Evolutionary conservation across 2,113 vertebrate genomes (phyloP), one percentile per base, ranked within the genome.

Genomic region (Dicerorhinus sumatrensis): DNA sequence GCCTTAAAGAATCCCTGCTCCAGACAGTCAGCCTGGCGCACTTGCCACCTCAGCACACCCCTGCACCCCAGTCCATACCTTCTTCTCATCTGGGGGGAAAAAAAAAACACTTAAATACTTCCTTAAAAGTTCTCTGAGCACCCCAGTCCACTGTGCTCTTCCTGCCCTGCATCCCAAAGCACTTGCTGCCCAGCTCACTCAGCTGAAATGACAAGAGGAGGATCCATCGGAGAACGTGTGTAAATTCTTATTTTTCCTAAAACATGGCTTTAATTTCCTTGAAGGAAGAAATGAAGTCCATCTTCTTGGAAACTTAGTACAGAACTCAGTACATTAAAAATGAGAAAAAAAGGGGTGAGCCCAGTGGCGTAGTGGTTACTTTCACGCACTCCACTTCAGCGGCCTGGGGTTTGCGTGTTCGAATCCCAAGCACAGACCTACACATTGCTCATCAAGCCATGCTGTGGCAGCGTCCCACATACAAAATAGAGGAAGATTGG

Each of bases 211-310:
- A 42, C 67, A 27, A 6, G 23, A 13, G 58, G 17, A 23, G 31
- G 2, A 54, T 18, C 42, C 4, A 54, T 29, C 83, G 81, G 31
- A 93, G 51, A 82, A 65, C 18, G 18, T 20, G 62, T 13, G 2
- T 17, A 82, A 76, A 58, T 77, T 36, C 21, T 67, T 27, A 29
- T n/a, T 62, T 86, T 90, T 42, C 60, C 58, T 94, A 17, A 90
- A 89, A 62, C 23, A 16, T 89, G 16, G 39, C 58, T 80, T 79
- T 84, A 51, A 54, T 58, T 92, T 92, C 75, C 70, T 86, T 23
- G 6, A 96, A 86, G 51, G 18, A 67, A 93, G 25, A 48, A 95
- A 81, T 67, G 10, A 94, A 95, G 69, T 39, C n/a, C n/a, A 48
- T 76, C 25, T 51, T 80, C 96, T 94, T 73, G 46, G 56, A 95